phyloP scores from a whole-genome alignment of 2,888 invertebrate species.

The Euphydryas editha region DNA sequence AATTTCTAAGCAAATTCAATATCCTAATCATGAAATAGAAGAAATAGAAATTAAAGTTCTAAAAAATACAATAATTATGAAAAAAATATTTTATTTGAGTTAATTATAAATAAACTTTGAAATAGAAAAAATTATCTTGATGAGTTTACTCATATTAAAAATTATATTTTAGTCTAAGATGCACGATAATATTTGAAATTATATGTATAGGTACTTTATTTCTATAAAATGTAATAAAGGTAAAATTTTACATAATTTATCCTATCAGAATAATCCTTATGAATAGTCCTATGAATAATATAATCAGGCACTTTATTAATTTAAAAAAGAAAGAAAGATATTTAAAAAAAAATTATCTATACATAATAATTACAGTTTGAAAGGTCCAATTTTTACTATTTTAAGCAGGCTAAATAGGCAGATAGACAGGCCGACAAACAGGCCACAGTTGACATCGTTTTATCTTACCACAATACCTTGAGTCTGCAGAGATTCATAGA shows the following conservation, averaged over 20 bases:
- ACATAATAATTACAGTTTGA: too few relatives aligned
- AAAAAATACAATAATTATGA: conserved; percentile 78
- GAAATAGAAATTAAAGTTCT: conserved; percentile 62
- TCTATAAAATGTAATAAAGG: conserved; percentile 86
- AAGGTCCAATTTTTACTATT: too few relatives aligned
- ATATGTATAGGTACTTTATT: conserved; percentile 84
- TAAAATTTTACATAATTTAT: conserved; percentile 67
- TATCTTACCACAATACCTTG: not conserved
- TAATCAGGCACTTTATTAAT: conserved; percentile 74
- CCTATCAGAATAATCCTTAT: conserved; percentile 78
- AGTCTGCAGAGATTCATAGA: not conserved
- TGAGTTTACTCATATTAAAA: not conserved
- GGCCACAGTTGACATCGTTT: not conserved
- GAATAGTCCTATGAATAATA: too few relatives aligned
- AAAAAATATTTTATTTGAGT: conserved; percentile 73
- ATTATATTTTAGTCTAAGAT: conserved; percentile 84
- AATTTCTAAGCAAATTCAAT: conserved; percentile 86
- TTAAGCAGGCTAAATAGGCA: too few relatives aligned
- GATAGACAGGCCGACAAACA: too few relatives aligned
- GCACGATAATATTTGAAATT: conserved; percentile 85
- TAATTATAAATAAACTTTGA: conserved; percentile 47
- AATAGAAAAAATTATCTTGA: conserved; percentile 29
- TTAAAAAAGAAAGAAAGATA: too few relatives aligned
- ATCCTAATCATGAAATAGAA: conserved; percentile 68
- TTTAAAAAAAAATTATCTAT: too few relatives aligned